Evolutionary conservation across 2,113 vertebrate species (phyloP).

Genomic region (Rhadina sibilatrix): DNA sequence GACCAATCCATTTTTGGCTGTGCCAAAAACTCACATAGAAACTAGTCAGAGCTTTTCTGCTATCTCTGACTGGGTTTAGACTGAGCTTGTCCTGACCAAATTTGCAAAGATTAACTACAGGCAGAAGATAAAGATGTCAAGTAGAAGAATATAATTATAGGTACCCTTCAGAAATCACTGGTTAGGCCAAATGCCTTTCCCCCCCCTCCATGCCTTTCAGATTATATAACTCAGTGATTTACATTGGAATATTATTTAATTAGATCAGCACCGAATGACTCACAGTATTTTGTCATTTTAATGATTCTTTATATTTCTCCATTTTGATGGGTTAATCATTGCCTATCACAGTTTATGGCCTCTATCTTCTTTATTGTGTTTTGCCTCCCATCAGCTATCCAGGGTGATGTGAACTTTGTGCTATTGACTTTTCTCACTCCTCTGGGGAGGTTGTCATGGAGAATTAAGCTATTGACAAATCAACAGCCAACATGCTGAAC

Average conservation of each 20-base stretch:
- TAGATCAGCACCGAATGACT: constrained; percentile 54
- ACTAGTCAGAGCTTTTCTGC: not conserved
- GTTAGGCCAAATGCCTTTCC: constrained; percentile 28
- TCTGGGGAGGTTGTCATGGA: constrained; percentile 70
- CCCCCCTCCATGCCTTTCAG: not conserved
- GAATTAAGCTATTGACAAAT: constrained; percentile 78
- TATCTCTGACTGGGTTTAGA: not conserved
- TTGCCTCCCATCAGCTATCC: constrained; percentile 66
- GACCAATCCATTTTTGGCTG: not conserved
- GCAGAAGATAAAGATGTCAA: constrained; percentile 3
- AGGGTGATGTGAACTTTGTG: constrained; percentile 73
- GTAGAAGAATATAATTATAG: not conserved
- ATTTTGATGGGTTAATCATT: constrained; percentile 78
- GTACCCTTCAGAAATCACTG: constrained; percentile 30
- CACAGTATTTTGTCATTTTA: constrained; percentile 68
- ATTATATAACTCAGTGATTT: constrained; percentile 62
- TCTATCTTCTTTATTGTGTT: constrained; percentile 71
- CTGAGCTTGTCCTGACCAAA: not conserved
- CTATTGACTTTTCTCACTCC: constrained; percentile 75
- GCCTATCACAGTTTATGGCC: constrained; percentile 73
- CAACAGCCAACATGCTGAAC: constrained; percentile 39
- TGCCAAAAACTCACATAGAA: not conserved
- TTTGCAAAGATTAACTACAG: not conserved
- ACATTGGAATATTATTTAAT: constrained; percentile 60
- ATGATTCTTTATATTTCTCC: constrained; percentile 73